phyloP scores from a whole-genome alignment of 2,113 vertebrate species.

The Andinoacara biseriatus region DNA sequence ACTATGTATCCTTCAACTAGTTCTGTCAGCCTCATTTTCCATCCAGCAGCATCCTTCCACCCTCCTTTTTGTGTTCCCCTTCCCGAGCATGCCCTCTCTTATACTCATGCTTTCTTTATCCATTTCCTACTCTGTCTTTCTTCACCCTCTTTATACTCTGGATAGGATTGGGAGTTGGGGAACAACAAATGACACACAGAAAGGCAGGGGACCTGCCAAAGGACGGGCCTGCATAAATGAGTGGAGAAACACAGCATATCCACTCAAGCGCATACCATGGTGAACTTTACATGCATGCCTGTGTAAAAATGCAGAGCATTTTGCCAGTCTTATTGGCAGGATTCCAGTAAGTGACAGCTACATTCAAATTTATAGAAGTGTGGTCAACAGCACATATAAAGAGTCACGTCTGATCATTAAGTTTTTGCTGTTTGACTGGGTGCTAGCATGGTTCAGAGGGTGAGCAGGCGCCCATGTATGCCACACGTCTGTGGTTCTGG shows the following conservation, averaged over 20 bases:
- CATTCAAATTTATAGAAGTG: too few species aligned
- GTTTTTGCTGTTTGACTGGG: too few species aligned
- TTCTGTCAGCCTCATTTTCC: constrained; percentile 16
- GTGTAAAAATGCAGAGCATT: not conserved
- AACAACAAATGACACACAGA: too few species aligned
- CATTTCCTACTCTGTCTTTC: not conserved
- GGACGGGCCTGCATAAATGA: not conserved
- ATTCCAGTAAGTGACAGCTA: too few species aligned
- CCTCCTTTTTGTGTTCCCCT: not conserved
- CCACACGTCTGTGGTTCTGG: too few species aligned
- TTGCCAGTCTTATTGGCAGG: too few species aligned
- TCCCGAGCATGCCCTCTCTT: not conserved
- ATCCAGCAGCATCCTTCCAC: not conserved
- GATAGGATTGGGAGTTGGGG: too few species aligned
- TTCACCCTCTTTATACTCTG: not conserved
- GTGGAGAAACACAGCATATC: not conserved
- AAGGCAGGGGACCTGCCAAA: not conserved
- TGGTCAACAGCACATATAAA: too few species aligned
- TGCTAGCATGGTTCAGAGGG: too few species aligned
- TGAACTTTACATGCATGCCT: not conserved
- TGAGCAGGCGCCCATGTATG: too few species aligned
- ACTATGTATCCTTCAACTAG: not conserved
- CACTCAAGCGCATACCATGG: too few species aligned
- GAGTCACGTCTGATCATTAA: too few species aligned
- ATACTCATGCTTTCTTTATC: not conserved